Base-by-base conservation (phyloP, 2,888 invertebrate species). In the Chaetogeoica ovagalla region DNA sequence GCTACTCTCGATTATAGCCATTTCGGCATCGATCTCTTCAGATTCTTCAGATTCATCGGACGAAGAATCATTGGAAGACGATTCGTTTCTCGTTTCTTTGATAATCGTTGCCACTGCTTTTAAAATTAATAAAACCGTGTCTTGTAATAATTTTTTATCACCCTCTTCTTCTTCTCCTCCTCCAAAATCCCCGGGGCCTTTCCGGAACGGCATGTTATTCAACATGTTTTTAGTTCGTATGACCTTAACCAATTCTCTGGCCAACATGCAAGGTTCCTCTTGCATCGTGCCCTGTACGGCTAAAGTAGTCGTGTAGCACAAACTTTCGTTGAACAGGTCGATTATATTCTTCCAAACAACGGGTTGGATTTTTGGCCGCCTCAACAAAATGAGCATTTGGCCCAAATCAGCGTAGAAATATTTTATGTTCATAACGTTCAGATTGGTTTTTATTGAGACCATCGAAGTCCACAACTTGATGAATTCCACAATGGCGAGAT, bases 91-190 rank as follows among this genome's bases (percentile, higher is more conserved):
- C 84, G 95, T 94, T 86, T 95, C 95, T 85, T 95, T 95, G 0
- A 95, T 94, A 0, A 94, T 95, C 0, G 95, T 93, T 0, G 95
- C 95, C 57, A 95, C 93, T 43, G 94, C 94, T 87, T 96, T 96
- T 6, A 96, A 87, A 73, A 95, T 93, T 82, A 96, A 87, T n/a
- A 96, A 87, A 4, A 94, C 93, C 89, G 95, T 92, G 87, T 94
- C 93, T 85, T 95, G 95, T 63, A 96, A 87, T 85, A 95, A 89
- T 3, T 94, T 92, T 85, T 91, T 91, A 84, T 94, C 93, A 82
- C 92, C 89, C 81, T 87, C 82, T 85, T 87, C 84, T 85, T 87
- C 83, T 84, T 86, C 81, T 71, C 88, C 87, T n/a, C 88, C 88
- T 15, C 88, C 88, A 83, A 88, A 89, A 83, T 86, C 85, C 17